Conservation (phyloP, 1,140 invertebrate species). For the Heliconius eleuchia region DNA sequence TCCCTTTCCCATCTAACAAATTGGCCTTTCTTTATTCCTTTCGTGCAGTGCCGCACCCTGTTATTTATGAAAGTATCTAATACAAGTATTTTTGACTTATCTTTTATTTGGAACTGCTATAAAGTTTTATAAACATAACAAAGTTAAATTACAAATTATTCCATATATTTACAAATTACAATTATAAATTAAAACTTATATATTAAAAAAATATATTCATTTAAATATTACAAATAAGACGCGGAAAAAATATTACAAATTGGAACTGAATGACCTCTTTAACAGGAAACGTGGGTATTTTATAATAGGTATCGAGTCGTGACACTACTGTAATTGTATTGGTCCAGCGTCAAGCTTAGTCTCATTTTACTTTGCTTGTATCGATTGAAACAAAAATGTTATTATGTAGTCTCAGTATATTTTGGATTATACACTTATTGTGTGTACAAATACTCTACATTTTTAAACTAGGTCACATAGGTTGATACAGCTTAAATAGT, state of each 20-base stretch:
- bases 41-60: constrained; percentile 51
- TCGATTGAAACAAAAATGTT: background rate
- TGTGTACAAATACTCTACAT: background rate
- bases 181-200: background rate
- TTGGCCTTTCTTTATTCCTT: constrained; percentile 76
- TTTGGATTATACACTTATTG: background rate
- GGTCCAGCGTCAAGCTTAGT: constrained; percentile 33
- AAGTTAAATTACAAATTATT: background rate
- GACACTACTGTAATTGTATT: constrained; percentile 22
- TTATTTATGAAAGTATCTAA: constrained; percentile 50
- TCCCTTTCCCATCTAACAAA: constrained; percentile 77
- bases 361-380: constrained; percentile 22
- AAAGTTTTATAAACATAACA: background rate
- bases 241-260: constrained; percentile 36
- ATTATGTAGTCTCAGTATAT: background rate
- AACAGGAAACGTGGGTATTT: constrained; percentile 45
- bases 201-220: constrained; percentile 17
- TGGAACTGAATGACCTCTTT: constrained; percentile 42
- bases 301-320: constrained; percentile 46
- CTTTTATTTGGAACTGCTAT: background rate
- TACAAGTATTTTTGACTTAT: constrained; percentile 28
- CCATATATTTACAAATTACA: background rate
- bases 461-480: background rate
- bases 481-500: background rate
- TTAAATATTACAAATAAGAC: constrained; percentile 29